phyloP scores from a whole-genome alignment of 2,797 vertebrate species.

The Myripristis jacobus region DNA sequence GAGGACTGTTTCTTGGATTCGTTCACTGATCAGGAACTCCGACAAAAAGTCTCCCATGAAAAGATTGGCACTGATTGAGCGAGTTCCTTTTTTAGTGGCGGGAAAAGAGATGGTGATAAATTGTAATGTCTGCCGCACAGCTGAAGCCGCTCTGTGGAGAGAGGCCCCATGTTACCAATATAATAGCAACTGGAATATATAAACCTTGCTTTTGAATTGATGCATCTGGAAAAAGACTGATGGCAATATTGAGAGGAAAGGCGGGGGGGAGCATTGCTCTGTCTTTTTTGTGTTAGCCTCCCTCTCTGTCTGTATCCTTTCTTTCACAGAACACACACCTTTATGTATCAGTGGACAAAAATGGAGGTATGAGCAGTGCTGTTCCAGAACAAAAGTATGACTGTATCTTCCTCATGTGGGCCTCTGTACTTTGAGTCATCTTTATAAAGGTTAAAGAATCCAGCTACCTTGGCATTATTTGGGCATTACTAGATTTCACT shows the following conservation, averaged over 20 bases:
- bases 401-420: too few species aligned
- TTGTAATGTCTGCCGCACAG: slow-evolving; percentile 49
- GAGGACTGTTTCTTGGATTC: slow-evolving; percentile 36
- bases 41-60: slow-evolving; percentile 30
- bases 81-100: slow-evolving; percentile 29
- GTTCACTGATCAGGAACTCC: slow-evolving; percentile 40
- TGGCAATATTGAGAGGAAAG: too few species aligned
- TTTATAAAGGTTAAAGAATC: slow-evolving; percentile 21
- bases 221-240: slow-evolving; percentile 72
- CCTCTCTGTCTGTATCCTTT: slow-evolving; percentile 28
- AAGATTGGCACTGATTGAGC: slow-evolving; percentile 30
- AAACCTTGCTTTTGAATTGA: slow-evolving; percentile 63
- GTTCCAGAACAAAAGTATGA: too few species aligned
- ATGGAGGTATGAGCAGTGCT: background rate
- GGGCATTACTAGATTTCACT: background rate
- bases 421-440: slow-evolving; percentile 1
- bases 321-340: slow-evolving; percentile 58
- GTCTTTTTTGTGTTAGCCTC: slow-evolving; percentile 23
- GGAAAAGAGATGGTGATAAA: slow-evolving; percentile 58
- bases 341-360: slow-evolving; percentile 27
- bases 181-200: slow-evolving; percentile 64
- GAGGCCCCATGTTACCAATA: slow-evolving; percentile 55
- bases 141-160: slow-evolving; percentile 52
- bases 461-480: background rate
- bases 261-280: slow-evolving; percentile 22